Conservation (phyloP, 2,797 vertebrate genomes). For the Brachymystax lenok region DNA sequence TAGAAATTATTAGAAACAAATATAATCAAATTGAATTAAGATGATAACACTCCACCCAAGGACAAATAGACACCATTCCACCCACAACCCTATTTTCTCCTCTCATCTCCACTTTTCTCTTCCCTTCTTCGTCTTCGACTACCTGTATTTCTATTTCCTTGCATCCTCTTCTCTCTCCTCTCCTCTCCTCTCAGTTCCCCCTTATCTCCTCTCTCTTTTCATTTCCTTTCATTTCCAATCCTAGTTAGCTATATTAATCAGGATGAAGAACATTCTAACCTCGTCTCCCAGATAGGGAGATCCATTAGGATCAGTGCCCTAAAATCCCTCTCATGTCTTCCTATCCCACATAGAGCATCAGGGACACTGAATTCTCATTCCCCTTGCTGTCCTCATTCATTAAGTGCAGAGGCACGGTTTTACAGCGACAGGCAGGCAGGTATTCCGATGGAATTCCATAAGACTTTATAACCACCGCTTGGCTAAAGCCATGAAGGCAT, state of each 20-base stretch:
- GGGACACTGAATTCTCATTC: not conserved
- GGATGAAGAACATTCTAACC: not conserved
- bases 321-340: not conserved
- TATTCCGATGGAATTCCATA: not conserved
- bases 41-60: no score
- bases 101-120: no score
- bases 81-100: no score
- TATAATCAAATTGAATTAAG: not conserved
- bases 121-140: no score
- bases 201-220: not conserved
- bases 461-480: not conserved
- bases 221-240: not conserved
- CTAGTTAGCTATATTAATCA: not conserved
- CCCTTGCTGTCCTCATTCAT: not conserved
- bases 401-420: not conserved
- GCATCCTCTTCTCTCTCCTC: no score
- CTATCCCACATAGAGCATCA: not conserved
- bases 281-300: not conserved
- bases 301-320: not conserved
- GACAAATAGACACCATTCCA: no score
- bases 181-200: no score
- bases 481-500: not conserved
- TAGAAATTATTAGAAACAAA: constrained; percentile 19
- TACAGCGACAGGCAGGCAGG: not conserved
- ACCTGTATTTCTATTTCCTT: no score